Evolutionary conservation across 2,113 vertebrate species (phyloP).

Genomic region (Spea bombifrons): DNA sequence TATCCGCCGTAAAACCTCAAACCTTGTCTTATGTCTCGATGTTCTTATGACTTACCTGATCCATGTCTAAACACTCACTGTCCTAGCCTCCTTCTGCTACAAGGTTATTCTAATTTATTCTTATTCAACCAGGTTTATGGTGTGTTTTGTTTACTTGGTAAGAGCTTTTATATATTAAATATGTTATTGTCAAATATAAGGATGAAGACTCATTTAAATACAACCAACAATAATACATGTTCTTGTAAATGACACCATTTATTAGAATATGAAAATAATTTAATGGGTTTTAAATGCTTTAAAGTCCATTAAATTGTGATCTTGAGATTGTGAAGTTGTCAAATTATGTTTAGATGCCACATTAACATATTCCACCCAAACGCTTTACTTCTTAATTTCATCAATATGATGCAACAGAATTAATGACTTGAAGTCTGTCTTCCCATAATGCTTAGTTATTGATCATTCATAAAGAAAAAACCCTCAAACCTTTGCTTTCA

Average conservation of each 20-base stretch:
- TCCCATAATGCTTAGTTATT: constrained; percentile 5
- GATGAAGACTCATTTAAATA: background rate
- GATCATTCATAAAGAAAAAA: constrained; percentile 25
- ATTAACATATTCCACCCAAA: constrained; percentile 7
- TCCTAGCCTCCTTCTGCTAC: too few species aligned
- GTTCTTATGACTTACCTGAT: too few species aligned
- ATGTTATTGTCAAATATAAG: too few species aligned
- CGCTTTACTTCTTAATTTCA: constrained; percentile 11
- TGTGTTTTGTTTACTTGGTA: too few species aligned
- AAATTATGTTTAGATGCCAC: constrained; percentile 6
- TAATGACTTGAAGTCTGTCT: constrained; percentile 26
- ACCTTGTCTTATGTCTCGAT: too few species aligned
- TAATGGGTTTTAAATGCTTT: constrained; percentile 37
- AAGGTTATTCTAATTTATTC: too few species aligned
- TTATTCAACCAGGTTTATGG: too few species aligned
- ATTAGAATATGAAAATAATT: constrained; percentile 20
- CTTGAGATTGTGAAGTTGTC: constrained; percentile 3
- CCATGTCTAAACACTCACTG: too few species aligned
- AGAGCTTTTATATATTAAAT: too few species aligned
- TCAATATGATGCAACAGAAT: constrained; percentile 19
- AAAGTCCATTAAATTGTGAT: constrained; percentile 29
- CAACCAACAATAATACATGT: background rate
- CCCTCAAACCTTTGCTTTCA: background rate
- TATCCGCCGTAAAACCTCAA: too few species aligned
- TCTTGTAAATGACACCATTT: constrained; percentile 20